These are phyloP conservation scores for Gambusia holbrooki DNA, from an alignment of 2,113 vertebrate species.

Conservation along the genomic window DNA sequence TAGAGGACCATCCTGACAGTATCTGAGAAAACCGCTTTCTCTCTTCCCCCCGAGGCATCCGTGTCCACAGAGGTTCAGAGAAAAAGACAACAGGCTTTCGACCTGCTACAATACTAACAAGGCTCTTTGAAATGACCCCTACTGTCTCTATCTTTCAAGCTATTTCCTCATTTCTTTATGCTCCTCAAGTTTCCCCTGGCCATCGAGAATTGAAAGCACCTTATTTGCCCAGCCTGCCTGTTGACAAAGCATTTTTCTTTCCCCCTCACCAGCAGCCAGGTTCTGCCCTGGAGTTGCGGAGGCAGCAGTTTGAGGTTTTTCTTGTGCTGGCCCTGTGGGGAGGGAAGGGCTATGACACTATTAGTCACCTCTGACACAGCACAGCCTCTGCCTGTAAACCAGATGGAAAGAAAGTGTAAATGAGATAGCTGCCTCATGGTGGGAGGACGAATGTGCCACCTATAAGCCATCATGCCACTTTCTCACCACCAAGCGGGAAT, in stretches of 20 bases:
- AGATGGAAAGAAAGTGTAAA: conserved; percentile 67
- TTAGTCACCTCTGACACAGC: conserved; percentile 75
- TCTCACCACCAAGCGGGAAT: conserved; percentile 12
- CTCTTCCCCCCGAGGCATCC: conserved; percentile 56
- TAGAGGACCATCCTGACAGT: conserved; percentile 51
- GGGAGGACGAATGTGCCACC: conserved; percentile 21
- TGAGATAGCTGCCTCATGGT: conserved; percentile 40
- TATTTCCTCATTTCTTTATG: conserved; percentile 31
- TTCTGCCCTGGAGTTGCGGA: conserved; percentile 48
- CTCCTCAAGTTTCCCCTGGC: conserved; percentile 38
- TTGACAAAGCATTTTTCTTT: conserved; percentile 58
- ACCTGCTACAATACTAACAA: conserved; percentile 57
- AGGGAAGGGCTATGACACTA: conserved; percentile 61
- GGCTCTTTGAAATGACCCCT: conserved; percentile 46
- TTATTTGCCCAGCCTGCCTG: conserved; percentile 49
- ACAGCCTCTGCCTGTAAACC: conserved; percentile 55
- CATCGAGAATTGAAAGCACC: conserved; percentile 40
- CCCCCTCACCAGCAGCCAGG: conserved; percentile 31
- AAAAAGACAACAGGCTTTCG: conserved; percentile 52
- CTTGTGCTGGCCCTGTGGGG: conserved; percentile 29
- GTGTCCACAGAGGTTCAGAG: conserved; percentile 50
- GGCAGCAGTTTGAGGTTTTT: conserved; percentile 67
- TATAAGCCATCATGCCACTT: conserved; percentile 5
- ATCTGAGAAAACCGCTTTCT: conserved; percentile 44
- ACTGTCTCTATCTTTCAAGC: conserved; percentile 39